Conservation (phyloP, 1,140 invertebrate genomes). For the Rhagoletis pomonella region DNA sequence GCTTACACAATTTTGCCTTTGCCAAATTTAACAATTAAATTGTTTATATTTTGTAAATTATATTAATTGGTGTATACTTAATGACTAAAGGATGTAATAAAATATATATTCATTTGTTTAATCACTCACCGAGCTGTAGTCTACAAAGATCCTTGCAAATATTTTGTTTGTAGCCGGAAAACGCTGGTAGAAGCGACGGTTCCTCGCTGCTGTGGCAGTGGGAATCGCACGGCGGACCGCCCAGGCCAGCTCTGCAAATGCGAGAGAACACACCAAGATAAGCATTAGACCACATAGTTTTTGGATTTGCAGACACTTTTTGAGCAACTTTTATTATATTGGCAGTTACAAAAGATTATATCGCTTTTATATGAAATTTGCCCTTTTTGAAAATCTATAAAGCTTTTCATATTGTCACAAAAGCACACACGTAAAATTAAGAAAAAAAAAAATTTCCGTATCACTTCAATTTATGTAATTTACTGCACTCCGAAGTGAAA, state of each 20-base stretch:
- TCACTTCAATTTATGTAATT: background rate
- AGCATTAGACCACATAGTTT: background rate
- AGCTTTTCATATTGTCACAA: background rate
- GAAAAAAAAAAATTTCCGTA: background rate
- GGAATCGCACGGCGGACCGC: slow-evolving; percentile 64
- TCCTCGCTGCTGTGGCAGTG: slow-evolving; percentile 14
- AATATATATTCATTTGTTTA: background rate
- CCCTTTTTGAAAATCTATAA: background rate
- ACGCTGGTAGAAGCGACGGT: slow-evolving; percentile 7
- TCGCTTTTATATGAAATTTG: background rate
- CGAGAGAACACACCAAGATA: slow-evolving; percentile 50
- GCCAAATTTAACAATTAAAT: background rate
- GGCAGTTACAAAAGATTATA: background rate
- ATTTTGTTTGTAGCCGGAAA: background rate
- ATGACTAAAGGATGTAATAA: too few species aligned
- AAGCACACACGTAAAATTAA: background rate
- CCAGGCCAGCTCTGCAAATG: slow-evolving; percentile 67
- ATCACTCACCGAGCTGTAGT: slow-evolving; percentile 66
- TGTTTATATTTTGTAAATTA: background rate
- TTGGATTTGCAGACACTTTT: background rate
- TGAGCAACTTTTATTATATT: background rate
- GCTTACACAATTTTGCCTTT: background rate
- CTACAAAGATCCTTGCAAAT: slow-evolving; percentile 61
- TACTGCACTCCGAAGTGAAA: background rate
- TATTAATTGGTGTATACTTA: background rate